These are phyloP conservation scores for Onchidella celtica DNA, from an alignment of 2,888 invertebrate species.

Conservation along the genomic window DNA sequence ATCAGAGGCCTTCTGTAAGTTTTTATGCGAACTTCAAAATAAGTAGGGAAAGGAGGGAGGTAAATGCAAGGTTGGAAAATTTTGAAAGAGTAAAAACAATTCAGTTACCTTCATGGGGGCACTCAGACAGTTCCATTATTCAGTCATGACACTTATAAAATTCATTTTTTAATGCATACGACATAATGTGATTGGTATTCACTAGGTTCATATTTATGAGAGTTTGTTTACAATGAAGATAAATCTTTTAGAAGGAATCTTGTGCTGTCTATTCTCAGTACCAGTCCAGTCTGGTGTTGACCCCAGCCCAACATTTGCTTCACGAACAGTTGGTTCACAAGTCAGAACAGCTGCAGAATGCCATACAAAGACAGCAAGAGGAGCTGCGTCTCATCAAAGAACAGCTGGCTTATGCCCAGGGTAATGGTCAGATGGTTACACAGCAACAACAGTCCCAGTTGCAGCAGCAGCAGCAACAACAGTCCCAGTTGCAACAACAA, in stretches of 20 bases:
- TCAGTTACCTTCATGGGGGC: too few relatives aligned
- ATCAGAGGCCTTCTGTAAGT: conserved; percentile 8
- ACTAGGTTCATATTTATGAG: too few relatives aligned
- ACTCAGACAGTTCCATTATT: too few relatives aligned
- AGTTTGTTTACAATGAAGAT: too few relatives aligned
- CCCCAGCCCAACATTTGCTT: conserved; percentile 68
- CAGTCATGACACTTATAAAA: too few relatives aligned
- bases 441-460: conserved; percentile 26
- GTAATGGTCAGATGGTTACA: conserved; percentile 1
- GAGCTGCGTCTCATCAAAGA: conserved; percentile 69
- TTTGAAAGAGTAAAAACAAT: too few relatives aligned
- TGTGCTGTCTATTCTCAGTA: conserved; percentile 13
- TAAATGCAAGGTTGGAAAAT: too few relatives aligned
- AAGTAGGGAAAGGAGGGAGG: too few relatives aligned
- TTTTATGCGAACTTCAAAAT: too few relatives aligned
- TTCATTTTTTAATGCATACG: too few relatives aligned
- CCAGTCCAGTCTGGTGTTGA: conserved; percentile 62
- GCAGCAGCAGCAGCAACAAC: conserved; percentile 27
- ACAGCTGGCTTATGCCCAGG: conserved; percentile 61
- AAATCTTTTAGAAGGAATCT: too few relatives aligned
- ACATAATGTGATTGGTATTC: too few relatives aligned
- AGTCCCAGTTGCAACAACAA: conserved; percentile 31
- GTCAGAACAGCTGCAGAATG: conserved; percentile 68
- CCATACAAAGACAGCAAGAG: conserved; percentile 70
- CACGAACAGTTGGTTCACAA: conserved; percentile 71